A percentile compares a stretch with the other conserved stretches of the same genome.
phyloP scores from a whole-genome alignment of 2,113 vertebrate species.

The Caracal caracal region DNA sequence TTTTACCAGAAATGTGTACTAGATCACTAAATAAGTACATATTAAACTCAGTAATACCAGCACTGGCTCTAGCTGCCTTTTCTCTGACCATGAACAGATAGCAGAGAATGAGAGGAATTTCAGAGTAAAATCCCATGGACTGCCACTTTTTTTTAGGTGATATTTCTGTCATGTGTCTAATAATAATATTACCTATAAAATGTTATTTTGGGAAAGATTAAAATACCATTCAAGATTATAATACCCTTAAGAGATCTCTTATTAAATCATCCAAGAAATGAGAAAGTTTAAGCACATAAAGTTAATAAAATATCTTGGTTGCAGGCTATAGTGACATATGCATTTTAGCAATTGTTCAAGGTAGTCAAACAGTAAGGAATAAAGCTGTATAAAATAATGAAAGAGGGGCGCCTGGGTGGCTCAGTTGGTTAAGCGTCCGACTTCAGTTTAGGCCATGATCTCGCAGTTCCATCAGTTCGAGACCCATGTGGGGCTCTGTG shows the following conservation, averaged over 20 bases:
- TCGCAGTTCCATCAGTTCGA: too few species aligned
- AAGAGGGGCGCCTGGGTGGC: neutral
- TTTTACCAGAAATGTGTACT: conserved; percentile 53
- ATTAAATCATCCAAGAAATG: conserved; percentile 27
- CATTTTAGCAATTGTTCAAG: neutral
- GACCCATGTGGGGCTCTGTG: too few species aligned
- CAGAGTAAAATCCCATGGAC: neutral
- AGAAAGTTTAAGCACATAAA: neutral
- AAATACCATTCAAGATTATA: conserved; percentile 1
- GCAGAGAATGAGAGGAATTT: neutral
- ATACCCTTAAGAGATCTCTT: conserved; percentile 5
- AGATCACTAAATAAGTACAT: conserved; percentile 28
- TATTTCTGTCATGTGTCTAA: conserved; percentile 25
- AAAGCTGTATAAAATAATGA: neutral
- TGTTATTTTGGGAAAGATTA: neutral
- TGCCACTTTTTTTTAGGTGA: neutral
- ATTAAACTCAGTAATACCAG: neutral
- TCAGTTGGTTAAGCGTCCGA: too few species aligned
- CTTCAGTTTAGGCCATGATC: too few species aligned
- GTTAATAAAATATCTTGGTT: conserved; percentile 28
- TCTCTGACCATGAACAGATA: neutral
- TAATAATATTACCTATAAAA: neutral
- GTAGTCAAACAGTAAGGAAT: neutral
- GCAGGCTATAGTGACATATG: neutral
- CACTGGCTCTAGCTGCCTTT: neutral